These are phyloP conservation scores for Amblyjoppa fuscipennis DNA, from an alignment of 2,888 invertebrate genomes.

Conservation along the genomic window DNA sequence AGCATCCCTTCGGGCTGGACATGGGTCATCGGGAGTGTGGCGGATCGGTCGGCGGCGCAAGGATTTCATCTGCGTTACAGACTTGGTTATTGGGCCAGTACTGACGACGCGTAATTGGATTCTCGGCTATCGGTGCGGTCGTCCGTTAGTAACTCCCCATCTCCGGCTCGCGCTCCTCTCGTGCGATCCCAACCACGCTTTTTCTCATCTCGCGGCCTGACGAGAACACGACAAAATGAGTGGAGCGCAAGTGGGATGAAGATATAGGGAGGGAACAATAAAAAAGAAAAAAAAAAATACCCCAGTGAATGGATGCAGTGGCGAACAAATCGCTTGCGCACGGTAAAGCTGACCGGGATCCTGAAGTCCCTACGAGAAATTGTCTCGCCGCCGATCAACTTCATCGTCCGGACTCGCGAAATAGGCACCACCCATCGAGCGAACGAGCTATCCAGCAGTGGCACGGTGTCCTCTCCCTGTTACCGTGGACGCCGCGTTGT, in stretches of 20 bases:
- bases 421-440: slow-evolving; percentile 7
- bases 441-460: slow-evolving; percentile 34
- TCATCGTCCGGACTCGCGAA: neutral
- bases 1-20: neutral
- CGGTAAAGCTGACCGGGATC: slow-evolving; percentile 27
- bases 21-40: neutral
- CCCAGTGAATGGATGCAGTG: neutral
- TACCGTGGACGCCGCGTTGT: slow-evolving; percentile 48
- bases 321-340: neutral
- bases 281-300: neutral
- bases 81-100: slow-evolving; percentile 25
- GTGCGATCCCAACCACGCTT: neutral
- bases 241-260: slow-evolving; percentile 14
- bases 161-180: neutral
- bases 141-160: slow-evolving; percentile 1
- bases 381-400: slow-evolving; percentile 3
- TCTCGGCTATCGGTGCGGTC: slow-evolving; percentile 40
- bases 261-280: neutral
- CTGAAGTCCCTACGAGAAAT: neutral
- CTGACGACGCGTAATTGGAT: slow-evolving; percentile 45
- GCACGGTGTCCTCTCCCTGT: neutral
- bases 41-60: neutral
- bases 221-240: slow-evolving; percentile 4
- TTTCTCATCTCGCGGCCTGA: slow-evolving; percentile 37
- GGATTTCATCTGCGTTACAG: slow-evolving; percentile 40